Conservation (phyloP, 2,113 vertebrate genomes). For the Potamarius usumacintae region DNA sequence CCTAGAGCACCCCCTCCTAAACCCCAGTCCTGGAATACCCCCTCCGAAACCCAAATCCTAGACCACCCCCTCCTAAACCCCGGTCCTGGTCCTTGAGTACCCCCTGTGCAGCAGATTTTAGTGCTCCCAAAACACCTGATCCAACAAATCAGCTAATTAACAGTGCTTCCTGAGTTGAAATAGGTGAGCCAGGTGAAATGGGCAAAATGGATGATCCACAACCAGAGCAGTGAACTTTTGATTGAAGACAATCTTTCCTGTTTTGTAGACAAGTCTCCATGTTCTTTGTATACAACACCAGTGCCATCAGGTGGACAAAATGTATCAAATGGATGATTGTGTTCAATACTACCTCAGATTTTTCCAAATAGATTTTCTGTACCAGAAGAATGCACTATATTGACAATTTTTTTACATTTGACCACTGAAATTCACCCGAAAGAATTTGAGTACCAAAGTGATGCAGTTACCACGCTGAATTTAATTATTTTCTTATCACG, state of each 20-base stretch:
- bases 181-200: neutral
- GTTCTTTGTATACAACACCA: neutral
- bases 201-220: neutral
- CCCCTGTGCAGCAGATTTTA: neutral
- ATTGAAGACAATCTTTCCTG: neutral
- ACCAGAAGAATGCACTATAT: neutral
- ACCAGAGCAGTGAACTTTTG: neutral
- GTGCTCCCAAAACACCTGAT: neutral
- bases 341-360: neutral
- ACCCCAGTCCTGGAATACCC: neutral
- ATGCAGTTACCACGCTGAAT: neutral
- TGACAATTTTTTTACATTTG: neutral
- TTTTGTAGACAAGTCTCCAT: neutral
- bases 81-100: neutral
- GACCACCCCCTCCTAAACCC: too few relatives aligned
- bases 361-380: neutral
- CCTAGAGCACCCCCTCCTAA: neutral
- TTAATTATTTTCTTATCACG: neutral
- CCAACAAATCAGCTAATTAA: neutral
- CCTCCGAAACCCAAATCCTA: too few relatives aligned
- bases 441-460: neutral
- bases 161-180: neutral
- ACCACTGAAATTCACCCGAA: neutral
- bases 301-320: conserved; percentile 35
- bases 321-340: neutral